Percentiles rank a stretch among this genome's conserved stretches.
phyloP scores from a whole-genome alignment of 92 coral and sea anemone species.

The Montipora capitata region DNA sequence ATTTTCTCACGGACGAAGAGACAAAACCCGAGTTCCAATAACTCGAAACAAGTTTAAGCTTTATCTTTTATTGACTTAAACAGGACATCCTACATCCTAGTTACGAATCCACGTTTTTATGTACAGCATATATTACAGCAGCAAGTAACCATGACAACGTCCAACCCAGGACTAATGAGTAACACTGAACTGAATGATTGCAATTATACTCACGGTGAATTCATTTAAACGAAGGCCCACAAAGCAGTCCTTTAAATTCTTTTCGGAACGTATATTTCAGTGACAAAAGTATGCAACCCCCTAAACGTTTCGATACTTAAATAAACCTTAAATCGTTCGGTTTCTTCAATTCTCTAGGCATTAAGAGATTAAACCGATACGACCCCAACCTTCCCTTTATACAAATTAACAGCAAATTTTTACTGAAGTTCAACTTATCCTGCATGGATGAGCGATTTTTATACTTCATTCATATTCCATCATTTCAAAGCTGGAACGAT shows the following conservation, averaged over 20 bases:
- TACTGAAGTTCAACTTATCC: constrained; percentile 7
- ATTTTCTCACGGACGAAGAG: too few species aligned
- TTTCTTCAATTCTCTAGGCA: background rate
- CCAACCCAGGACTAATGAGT: background rate
- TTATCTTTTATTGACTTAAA: constrained; percentile 42
- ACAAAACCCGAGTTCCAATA: too few species aligned
- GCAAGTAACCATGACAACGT: constrained; percentile 20
- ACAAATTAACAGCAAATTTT: constrained; percentile 23
- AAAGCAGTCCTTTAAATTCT: background rate
- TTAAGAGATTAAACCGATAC: constrained; percentile 5
- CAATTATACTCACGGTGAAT: too few species aligned
- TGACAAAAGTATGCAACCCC: constrained; percentile 2
- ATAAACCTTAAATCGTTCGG: constrained; percentile 38
- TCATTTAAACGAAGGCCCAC: constrained; percentile 10
- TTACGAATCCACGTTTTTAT: constrained; percentile 25
- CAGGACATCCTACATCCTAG: constrained; percentile 8
- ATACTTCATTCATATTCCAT: constrained; percentile 27
- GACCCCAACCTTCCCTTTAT: background rate
- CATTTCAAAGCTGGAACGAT: constrained; percentile 25
- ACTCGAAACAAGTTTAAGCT: background rate
- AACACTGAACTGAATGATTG: too few species aligned
- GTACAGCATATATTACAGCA: constrained; percentile 56
- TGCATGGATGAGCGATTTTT: background rate
- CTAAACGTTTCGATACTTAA: constrained; percentile 16
- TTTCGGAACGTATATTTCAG: constrained; percentile 17